A percentile compares a stretch with the other conserved stretches of the same genome.
Conservation (phyloP, 2,113 vertebrate species). For the Calonectris borealis region DNA sequence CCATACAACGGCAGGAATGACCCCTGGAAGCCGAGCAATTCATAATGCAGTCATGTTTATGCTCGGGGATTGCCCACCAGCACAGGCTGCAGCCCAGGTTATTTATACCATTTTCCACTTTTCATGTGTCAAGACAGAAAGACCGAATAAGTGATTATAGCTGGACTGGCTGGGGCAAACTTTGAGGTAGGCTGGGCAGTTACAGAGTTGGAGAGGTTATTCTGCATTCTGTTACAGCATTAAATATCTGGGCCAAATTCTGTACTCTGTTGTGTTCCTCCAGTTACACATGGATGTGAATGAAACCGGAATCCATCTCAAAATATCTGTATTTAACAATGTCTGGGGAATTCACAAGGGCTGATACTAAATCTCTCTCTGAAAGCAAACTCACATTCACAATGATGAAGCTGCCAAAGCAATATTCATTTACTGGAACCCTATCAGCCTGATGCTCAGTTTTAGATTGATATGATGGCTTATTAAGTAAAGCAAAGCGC, state of each 20-base stretch:
- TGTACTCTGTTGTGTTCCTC: not conserved
- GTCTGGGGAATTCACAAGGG: not conserved
- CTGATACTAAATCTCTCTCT: slow-evolving; percentile 30
- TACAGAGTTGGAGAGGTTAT: not conserved
- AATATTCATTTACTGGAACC: slow-evolving; percentile 47
- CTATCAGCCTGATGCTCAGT: slow-evolving; percentile 28
- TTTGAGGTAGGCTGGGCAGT: not conserved
- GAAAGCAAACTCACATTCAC: slow-evolving; percentile 1
- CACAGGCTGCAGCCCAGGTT: not conserved
- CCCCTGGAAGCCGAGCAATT: slow-evolving; percentile 13
- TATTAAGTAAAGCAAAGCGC: slow-evolving; percentile 54
- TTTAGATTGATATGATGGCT: slow-evolving; percentile 47
- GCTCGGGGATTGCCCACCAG: not conserved
- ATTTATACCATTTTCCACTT: not conserved
- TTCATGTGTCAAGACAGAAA: not conserved
- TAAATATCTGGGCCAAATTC: not conserved
- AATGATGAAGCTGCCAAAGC: slow-evolving; percentile 33
- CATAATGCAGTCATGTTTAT: not conserved
- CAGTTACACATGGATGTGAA: not conserved
- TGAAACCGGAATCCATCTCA: slow-evolving; percentile 23
- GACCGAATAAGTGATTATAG: not conserved
- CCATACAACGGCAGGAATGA: slow-evolving; percentile 42
- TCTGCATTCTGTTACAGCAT: not conserved
- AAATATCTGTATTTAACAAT: slow-evolving; percentile 16
- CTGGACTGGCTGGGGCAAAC: not conserved